These are phyloP conservation scores for Arctia plantaginis DNA, from an alignment of 2,888 invertebrate genomes.

Conservation along the genomic window DNA sequence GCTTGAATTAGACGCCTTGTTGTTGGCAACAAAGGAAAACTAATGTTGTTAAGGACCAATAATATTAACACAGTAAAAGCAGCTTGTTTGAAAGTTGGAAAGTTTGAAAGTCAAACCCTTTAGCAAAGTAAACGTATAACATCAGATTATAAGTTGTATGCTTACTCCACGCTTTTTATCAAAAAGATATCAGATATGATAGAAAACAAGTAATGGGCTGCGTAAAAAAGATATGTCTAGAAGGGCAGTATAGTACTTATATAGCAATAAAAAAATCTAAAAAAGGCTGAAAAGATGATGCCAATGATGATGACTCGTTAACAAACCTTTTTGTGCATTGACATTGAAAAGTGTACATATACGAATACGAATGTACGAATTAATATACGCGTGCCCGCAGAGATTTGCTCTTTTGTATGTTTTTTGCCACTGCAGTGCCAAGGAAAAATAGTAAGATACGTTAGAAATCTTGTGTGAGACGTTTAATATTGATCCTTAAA, in stretches of 20 bases:
- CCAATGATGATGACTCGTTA: background rate
- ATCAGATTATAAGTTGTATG: background rate
- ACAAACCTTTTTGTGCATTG: background rate
- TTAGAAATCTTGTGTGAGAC: too few species aligned
- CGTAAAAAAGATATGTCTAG: background rate
- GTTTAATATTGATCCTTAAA: too few species aligned
- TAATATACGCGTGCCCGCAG: too few species aligned
- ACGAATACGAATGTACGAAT: background rate
- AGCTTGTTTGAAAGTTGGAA: background rate
- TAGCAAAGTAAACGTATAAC: background rate
- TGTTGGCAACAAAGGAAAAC: constrained; percentile 5
- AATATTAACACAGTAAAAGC: background rate
- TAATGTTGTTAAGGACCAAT: background rate
- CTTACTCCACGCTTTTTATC: background rate
- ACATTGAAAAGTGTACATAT: background rate
- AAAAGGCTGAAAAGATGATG: background rate
- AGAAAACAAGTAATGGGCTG: background rate
- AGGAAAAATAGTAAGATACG: too few species aligned
- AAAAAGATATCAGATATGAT: too few species aligned
- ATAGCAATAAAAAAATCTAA: background rate
- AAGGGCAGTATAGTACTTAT: background rate
- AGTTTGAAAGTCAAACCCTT: background rate
- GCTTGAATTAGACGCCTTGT: constrained; percentile 5
- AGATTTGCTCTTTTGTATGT: too few species aligned
- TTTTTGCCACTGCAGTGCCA: too few species aligned